Evolutionary conservation across 2,888 invertebrate genomes (phyloP), one percentile per base, ranked within the genome.

Genomic region (Osmoderma eremita): DNA sequence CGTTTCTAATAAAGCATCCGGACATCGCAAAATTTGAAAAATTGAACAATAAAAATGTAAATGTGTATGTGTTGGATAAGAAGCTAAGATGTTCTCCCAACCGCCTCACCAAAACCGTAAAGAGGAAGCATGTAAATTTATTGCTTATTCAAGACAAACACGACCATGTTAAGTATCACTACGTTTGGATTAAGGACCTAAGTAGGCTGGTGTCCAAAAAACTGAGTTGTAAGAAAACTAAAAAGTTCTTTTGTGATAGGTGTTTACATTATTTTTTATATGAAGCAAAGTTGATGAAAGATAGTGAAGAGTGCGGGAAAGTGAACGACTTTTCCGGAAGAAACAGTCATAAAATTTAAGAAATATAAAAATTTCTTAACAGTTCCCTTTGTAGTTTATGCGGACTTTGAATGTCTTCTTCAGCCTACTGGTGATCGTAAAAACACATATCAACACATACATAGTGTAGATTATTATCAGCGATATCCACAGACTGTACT

Each of bases 181-280:
- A 30, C 30, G 30, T 30, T 6, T 69, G 66, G 68, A 69, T 69
- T 13, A 69, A 69, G 30, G 42, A 69, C 18, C 39, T 69, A 20
- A 63, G 63, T 42, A 48, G 68, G n/a, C 54, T 69, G 6, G 54
- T 69, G 12, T 66, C 66, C 6, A 30, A 4, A 36, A 58, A 67
- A 22, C 50, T 67, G 8, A 36, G 49, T 42, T 22, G 22, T 6
- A 6, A 51, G n/a, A 51, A 51, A 49, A 1, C 41, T 8, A 38
- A 18, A 48, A 54, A 51, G 63, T 67, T 63, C 18, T 64, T 67
- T 15, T 63, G 68, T 24, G 70, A 72, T 67, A 48, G 69, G 51
- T 75, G 75, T 51, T 36, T 75, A 12, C 68, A 67, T 50, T 65
- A 71, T 67, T 70, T 67, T 61, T 36, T 41, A 20, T 38, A n/a